Evolutionary conservation across 2,888 invertebrate species (phyloP), one percentile per base, ranked within the genome.

Genomic region (Synanthedon formicaeformis): DNA sequence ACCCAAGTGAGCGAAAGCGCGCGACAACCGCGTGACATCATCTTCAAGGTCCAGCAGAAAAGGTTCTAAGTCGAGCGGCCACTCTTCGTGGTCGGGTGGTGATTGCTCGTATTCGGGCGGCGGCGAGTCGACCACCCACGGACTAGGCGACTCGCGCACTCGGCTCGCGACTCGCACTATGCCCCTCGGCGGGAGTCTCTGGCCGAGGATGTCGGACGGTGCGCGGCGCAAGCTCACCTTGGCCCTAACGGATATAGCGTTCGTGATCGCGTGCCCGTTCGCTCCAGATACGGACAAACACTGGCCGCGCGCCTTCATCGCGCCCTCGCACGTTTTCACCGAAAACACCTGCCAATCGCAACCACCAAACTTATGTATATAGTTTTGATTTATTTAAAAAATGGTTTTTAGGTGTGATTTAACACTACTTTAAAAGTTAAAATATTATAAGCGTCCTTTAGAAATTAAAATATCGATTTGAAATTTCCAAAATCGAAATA

Each of bases 241-340:
- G 50, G 77, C 75, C 59, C 67, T 78, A 57, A 87, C 72, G 8
- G 73, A 57, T 23, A 64, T 61, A 0, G 77, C 73, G 16, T 78
- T 65, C 5, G 71, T 64, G 51, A 87, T 60, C 1, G 82, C 83
- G 40, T 67, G 70, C 12, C 81, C 84, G 56, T 86, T 79, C 16
- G 58, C 41, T 0, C 80, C 84, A 13, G 56, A 67, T 53, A 84
- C 75, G n/a, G 66, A 52, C 53, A 87, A 61, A 55, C 81, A 81
- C 59, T 79, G 82, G 0, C 78, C 79, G 40, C 83, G 78, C 63
- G 79, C 82, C 61, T 79, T 84, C 14, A 87, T 66, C n/a, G 79
- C 70, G 0, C 86, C 86, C 62, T 86, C 86, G 59, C 86, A 87
- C 5, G 83, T 76, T 61, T 81, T 69, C 40, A 85, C 85, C 2